These are phyloP conservation scores for Bombylius discolor DNA, from an alignment of 2,888 invertebrate species.

Conservation along the genomic window DNA sequence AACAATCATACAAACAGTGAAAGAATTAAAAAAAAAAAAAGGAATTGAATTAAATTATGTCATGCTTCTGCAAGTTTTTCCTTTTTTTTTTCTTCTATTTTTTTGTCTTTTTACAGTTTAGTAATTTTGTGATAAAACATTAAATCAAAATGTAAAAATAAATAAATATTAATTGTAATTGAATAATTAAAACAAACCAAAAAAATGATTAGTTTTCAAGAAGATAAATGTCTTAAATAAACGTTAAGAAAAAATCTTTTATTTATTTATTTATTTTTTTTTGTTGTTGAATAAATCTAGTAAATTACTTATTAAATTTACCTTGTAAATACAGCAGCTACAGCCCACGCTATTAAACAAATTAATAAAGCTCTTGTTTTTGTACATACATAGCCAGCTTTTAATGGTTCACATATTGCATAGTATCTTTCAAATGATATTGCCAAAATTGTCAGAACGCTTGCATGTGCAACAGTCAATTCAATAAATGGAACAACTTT, in stretches of 20 bases:
- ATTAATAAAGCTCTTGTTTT: constrained; percentile 72
- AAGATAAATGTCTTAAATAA: neutral
- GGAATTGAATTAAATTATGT: too few relatives aligned
- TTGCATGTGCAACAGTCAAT: constrained; percentile 81
- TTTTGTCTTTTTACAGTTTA: too few relatives aligned
- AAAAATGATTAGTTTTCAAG: too few relatives aligned
- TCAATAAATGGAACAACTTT: constrained; percentile 87
- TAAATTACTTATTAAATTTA: constrained; percentile 33
- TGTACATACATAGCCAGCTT: constrained; percentile 81
- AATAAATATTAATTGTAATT: too few relatives aligned
- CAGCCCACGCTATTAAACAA: constrained; percentile 70
- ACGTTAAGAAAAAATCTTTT: neutral
- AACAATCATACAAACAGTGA: too few relatives aligned
- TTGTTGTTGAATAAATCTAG: neutral
- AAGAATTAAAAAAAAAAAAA: too few relatives aligned
- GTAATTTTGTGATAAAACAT: too few relatives aligned
- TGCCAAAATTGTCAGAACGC: constrained; percentile 82
- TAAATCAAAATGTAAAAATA: too few relatives aligned
- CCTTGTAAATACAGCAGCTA: constrained; percentile 77
- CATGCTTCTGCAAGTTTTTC: too few relatives aligned
- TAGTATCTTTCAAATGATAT: constrained; percentile 86
- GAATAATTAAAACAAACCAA: too few relatives aligned
- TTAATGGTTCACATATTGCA: constrained; percentile 84
- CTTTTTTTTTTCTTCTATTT: too few relatives aligned
- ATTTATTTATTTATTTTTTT: too few relatives aligned